These are phyloP conservation scores for Theocolax elegans DNA, from an alignment of 1,140 invertebrate species.

Conservation along the genomic window DNA sequence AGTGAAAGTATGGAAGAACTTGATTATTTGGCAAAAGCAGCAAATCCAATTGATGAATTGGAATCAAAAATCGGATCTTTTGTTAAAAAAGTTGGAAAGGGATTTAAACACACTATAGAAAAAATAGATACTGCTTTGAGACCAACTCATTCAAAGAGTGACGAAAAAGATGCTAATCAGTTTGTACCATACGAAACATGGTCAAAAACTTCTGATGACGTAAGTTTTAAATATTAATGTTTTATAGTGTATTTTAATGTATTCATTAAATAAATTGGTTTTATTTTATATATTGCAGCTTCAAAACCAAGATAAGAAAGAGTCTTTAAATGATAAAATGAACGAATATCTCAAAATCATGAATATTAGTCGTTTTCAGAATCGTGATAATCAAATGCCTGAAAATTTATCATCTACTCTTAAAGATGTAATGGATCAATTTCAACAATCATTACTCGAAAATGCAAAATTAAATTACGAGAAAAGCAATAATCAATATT, in stretches of 20 bases:
- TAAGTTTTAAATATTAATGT: background rate
- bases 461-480: background rate
- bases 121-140: background rate
- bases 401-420: background rate
- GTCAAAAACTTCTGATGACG: background rate
- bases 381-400: background rate
- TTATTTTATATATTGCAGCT: background rate
- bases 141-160: too few species aligned
- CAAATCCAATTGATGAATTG: conserved; percentile 22
- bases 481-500: background rate
- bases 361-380: conserved; percentile 3
- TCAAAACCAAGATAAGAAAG: background rate
- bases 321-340: background rate
- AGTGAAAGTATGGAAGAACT: background rate
- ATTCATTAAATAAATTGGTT: background rate
- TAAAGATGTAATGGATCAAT: background rate
- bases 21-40: conserved; percentile 22
- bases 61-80: background rate
- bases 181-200: background rate
- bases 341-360: background rate
- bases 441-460: conserved; percentile 5
- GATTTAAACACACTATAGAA: background rate
- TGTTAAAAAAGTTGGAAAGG: background rate
- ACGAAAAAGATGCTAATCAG: background rate
- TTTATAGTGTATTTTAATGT: background rate